These are phyloP conservation scores for Limonius californicus DNA, from an alignment of 1,140 invertebrate genomes.

Conservation along the genomic window DNA sequence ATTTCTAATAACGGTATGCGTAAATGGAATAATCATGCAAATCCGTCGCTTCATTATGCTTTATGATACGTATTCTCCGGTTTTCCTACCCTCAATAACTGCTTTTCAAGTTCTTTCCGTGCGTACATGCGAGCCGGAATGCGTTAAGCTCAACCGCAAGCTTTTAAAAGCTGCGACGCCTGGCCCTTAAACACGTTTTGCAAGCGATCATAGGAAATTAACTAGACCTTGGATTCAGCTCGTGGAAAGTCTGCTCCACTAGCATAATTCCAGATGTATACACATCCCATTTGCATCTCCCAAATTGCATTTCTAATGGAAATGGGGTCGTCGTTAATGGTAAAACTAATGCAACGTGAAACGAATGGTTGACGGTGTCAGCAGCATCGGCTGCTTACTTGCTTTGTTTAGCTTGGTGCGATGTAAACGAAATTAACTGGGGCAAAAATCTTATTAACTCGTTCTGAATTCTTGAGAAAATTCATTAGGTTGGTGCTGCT, in stretches of 20 bases:
- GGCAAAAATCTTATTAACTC: background rate
- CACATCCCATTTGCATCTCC: background rate
- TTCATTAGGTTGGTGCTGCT: background rate
- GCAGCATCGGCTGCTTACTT: background rate
- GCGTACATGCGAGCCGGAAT: too few species aligned
- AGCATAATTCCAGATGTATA: background rate
- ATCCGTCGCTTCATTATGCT: too few species aligned
- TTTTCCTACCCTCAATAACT: too few species aligned
- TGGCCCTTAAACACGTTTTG: conserved; percentile 1
- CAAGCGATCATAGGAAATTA: background rate
- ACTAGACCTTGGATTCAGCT: background rate
- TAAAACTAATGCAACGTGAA: background rate
- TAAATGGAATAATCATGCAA: too few species aligned
- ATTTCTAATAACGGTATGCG: too few species aligned
- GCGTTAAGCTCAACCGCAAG: background rate
- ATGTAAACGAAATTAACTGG: background rate
- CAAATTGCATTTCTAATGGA: background rate
- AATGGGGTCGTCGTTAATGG: background rate
- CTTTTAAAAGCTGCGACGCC: background rate
- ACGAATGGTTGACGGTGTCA: background rate
- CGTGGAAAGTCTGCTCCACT: background rate
- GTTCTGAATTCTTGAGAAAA: background rate
- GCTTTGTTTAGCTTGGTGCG: background rate
- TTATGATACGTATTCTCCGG: too few species aligned
- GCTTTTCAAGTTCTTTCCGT: too few species aligned